Percentiles rank a stretch among this genome's conserved stretches.
Conservation (phyloP, 2,113 vertebrate species). For the Pelodiscus sinensis region DNA sequence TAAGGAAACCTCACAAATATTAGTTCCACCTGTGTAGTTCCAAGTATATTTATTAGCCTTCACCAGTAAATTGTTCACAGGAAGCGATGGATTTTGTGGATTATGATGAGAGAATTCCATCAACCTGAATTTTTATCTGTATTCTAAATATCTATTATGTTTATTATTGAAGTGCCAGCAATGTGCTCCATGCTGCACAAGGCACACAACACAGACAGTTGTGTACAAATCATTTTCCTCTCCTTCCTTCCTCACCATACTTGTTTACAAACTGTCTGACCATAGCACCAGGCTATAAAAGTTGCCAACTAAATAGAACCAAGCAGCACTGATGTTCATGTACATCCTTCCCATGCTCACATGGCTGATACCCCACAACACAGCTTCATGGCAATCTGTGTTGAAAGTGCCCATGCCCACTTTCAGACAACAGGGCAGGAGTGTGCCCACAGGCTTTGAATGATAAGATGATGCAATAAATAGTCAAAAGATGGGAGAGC, state of each 20-base stretch:
- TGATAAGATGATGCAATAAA: constrained; percentile 49
- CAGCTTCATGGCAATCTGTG: constrained; percentile 41
- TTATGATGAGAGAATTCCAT: background rate
- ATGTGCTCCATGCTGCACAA: constrained; percentile 55
- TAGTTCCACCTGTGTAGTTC: background rate
- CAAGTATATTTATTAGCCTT: background rate
- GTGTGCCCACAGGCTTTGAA: background rate
- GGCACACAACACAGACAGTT: constrained; percentile 52
- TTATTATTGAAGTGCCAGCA: constrained; percentile 62
- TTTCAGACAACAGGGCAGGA: constrained; percentile 48
- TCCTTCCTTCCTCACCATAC: background rate
- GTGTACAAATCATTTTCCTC: background rate
- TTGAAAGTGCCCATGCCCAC: constrained; percentile 3
- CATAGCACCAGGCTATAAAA: background rate
- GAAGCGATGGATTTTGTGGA: background rate
- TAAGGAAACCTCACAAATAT: background rate
- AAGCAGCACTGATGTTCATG: constrained; percentile 23
- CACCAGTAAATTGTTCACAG: background rate
- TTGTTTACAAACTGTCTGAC: background rate
- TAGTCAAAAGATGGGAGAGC: constrained; percentile 53
- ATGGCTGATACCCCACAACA: constrained; percentile 45
- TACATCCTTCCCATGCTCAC: constrained; percentile 26
- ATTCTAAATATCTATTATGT: background rate
- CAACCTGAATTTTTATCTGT: constrained; percentile 2
- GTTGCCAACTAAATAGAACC: background rate